Base-by-base conservation (phyloP, 2,888 invertebrate genomes). In the Rhodophaea formosa region DNA sequence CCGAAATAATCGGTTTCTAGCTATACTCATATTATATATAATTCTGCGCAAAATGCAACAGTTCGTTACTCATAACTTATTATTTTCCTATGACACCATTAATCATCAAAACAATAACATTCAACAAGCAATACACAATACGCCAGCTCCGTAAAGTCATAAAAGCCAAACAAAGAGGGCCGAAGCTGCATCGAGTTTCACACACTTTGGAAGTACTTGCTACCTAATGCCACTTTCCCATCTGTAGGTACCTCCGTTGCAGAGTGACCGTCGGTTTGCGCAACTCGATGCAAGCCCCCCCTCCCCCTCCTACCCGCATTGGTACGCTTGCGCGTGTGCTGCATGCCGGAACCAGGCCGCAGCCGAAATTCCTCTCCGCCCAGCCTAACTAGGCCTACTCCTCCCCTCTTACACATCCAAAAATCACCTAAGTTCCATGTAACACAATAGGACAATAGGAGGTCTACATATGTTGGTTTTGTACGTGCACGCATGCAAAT, bases 401-500 rank as follows among this genome's bases (percentile, higher is more conserved):
- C 70, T 60, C 74, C 69, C 71, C 77, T 68, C 75, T 55, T 66
- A 15, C 8, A n/a, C 53, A 62, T 54, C 59, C 32, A 56, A 56
- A 57, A 58, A 59, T 59, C 46, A 57, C 58, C 59, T 59, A 52
- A 53, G 56, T 66, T 59, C 58, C 59, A 61, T 59, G 65, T 63
- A 60, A 62, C 60, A 62, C 75, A 76, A 74, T 75, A 77, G 69
- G 72, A 66, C 63, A 72, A 72, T 70, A 66, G 65, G 59, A 64
- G 84, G 62, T 80, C 85, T 65, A 52, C 39, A 52, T 67, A 68
- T 16, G 62, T 66, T 74, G 75, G 87, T 59, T 59, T 64, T 58
- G 64, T 79, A 84, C 83, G 83, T 90, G 90, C 89, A 90, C 85
- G 88, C 87, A 91, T 90, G 90, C 89, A 89, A 89, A 89, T 88